Evolutionary conservation across 2,888 invertebrate genomes (phyloP), one percentile per base, ranked within the genome.

Genomic region (Proisotoma minuta): DNA sequence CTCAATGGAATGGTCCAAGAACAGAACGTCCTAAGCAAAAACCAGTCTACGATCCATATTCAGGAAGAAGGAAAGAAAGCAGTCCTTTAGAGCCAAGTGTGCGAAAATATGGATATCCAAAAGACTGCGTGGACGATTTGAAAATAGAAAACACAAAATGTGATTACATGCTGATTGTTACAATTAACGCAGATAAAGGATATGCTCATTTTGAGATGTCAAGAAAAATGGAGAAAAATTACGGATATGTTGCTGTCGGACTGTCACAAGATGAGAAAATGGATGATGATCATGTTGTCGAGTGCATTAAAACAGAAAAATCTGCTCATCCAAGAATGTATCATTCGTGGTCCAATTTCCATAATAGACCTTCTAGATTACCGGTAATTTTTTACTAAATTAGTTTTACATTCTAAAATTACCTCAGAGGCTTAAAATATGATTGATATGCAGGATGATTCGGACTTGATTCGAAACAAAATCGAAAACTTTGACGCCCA

Each of bases 171-270:
- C 62, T 62, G 2, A 48, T 54, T 52, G 62, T 65, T 52, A 20
- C 27, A 1, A 52, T 47, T 10, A 47, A 57, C 1, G 5, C 43
- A 3, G 18, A n/a, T 4, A 23, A 48, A 2, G 18, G 20, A n/a
- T 43, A 43, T 43, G 43, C 43, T n/a, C 48, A 58, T 10, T 66
- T 66, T 52, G 59, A 62, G n/a, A 48, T 65, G 2, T 52, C 57
- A 1, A 12, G 48, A 3, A 58, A 34, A 40, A 18, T 52, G 39
- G 43, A 59, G 26, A 57, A 47, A 18, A n/a, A 20, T 12, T 50
- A 57, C 10, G 65, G 68, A 2, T 68, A 68, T 27, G 57, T 68
- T 27, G 68, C 63, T 5, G 57, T 68, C n/a, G 68, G 68, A 3
- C 24, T 68, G 22, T 68, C 68, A 4, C 40, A 59, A n/a, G 65